Base-by-base conservation (phyloP, 2,113 vertebrate species). In the Sminthopsis crassicaudata region DNA sequence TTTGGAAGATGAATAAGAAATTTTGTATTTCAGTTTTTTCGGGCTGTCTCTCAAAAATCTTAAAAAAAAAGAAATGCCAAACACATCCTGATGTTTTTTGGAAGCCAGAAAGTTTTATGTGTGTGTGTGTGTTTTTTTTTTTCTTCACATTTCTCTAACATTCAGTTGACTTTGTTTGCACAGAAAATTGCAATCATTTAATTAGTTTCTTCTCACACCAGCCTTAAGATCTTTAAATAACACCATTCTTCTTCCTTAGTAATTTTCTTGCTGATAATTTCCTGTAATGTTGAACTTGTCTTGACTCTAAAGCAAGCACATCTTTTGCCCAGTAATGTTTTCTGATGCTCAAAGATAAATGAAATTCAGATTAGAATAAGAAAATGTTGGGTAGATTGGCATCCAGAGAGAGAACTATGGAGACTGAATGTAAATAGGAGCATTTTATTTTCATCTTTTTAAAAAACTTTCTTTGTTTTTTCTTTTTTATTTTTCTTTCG, bases 111-210 rank as follows among this genome's bases (percentile, higher is more conserved):
- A 46, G 10, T 93, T 92, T 89, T 10, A 8, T 30, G 42, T 48
- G 48, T 48, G 6, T 48, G 48, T 48, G 46, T 48, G 22, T 90
- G 48, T 42, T 50, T 50, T 46, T 46, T 76, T 60, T 93, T 92
- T 91, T 88, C 14, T 60, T 89, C 50, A 89, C 91, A 36, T 92
- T 60, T 94, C 89, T 90, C 51, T 12, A 67, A 93, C 84, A 26
- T 50, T 89, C 92, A 14, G 90, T 92, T n/a, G n/a, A 52, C 93
- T 90, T 95, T 96, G 88, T 97, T 94, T 96, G 97, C 94, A 90
- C 92, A 96, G 96, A 96, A 92, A 95, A 97, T 96, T 57, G 89
- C 96, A 92, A 96, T 97, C 96, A 93, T 97, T 97, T 98, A 95
- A 97, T 98, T 97, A 97, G 96, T 91, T 97, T 96, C 94, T 96